Evolutionary conservation across 2,113 vertebrate genomes (phyloP), one percentile per base, ranked within the genome.

Genomic region (Beaufortia kweichowensis): DNA sequence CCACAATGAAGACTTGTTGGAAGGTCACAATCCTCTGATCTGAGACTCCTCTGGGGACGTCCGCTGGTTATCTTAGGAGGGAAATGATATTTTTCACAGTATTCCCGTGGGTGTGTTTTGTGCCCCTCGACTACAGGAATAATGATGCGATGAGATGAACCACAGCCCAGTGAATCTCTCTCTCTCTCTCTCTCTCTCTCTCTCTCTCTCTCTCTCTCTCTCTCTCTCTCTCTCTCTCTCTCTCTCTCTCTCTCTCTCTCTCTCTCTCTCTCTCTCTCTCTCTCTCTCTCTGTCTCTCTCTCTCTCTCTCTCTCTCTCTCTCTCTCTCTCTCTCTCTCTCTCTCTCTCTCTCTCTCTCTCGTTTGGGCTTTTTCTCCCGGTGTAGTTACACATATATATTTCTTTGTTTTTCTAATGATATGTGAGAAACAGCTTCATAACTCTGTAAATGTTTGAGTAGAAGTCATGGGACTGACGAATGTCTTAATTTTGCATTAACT

Each of bases 11-110:
- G 23, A 66, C n/a, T 48, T 28, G 24, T 65, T 41, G 21, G 63
- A 82, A 87, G 23, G 41, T 66, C 64, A 48, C 8, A 66, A 29
- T 66, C 23, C 26, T 46, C 64, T 46, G 24, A 48, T 26, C 19
- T 15, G 24, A 46, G 41, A 66, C 46, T 66, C 24, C 43, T 41
- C 41, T 48, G 41, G 1, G n/a, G 19, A 66, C 12, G 24, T 15
- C 24, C 26, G 39, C 23, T 66, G 64, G 64, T 66, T 66, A 48
- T 66, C 41, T 48, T 26, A 66, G 64, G 39, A 66, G 41, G 41
- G 64, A 48, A 66, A 48, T 66, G 26, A 66, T 66, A 66, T 48
- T 48, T 66, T 48, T 65, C 15, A 48, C 43, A 66, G 64, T 29
- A 48, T 66, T 48, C 64, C 23, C 24, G 28, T 17, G 24, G 41